Evolutionary conservation across 1,140 invertebrate genomes (phyloP).

Genomic region (Melitaea cinxia): DNA sequence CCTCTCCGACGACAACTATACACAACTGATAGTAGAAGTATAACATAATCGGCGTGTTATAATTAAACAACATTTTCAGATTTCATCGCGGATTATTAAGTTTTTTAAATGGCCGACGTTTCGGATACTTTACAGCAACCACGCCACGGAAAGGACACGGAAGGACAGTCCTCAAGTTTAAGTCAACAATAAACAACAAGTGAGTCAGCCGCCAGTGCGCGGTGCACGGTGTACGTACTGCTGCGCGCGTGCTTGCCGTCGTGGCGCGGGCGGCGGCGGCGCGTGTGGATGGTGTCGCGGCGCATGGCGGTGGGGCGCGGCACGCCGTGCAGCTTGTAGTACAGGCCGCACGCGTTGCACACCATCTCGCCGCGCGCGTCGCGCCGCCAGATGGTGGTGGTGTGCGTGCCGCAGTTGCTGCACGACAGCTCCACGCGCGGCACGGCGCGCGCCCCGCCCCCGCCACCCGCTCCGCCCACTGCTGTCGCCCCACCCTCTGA

Average conservation of each 20-base stretch:
- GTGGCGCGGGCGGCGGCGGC: conserved; percentile 93
- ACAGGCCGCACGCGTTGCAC: conserved; percentile 96
- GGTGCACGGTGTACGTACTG: conserved; percentile 45
- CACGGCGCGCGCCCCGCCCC: conserved; percentile 41
- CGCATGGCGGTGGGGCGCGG: conserved; percentile 96
- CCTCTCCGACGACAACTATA: too few relatives aligned
- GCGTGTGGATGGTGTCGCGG: conserved; percentile 97
- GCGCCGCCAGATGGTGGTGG: conserved; percentile 95
- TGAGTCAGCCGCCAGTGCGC: background rate
- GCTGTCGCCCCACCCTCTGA: conserved; percentile 26
- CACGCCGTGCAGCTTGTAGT: conserved; percentile 95
- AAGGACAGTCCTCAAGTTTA: too few relatives aligned
- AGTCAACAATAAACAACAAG: too few relatives aligned
- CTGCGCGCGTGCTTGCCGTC: conserved; percentile 79
- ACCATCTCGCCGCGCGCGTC: conserved; percentile 95
- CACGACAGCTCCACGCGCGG: conserved; percentile 88
- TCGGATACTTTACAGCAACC: too few relatives aligned
- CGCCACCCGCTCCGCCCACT: conserved; percentile 3
- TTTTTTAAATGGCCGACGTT: too few relatives aligned
- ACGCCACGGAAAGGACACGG: too few relatives aligned
- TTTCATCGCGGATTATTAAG: too few relatives aligned
- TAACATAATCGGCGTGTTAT: too few relatives aligned
- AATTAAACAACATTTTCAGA: too few relatives aligned
- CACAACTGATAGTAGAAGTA: too few relatives aligned
- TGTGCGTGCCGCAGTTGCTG: conserved; percentile 93